Conservation (phyloP, 2,113 vertebrate genomes). For the pig (Sus scrofa) region DNA sequence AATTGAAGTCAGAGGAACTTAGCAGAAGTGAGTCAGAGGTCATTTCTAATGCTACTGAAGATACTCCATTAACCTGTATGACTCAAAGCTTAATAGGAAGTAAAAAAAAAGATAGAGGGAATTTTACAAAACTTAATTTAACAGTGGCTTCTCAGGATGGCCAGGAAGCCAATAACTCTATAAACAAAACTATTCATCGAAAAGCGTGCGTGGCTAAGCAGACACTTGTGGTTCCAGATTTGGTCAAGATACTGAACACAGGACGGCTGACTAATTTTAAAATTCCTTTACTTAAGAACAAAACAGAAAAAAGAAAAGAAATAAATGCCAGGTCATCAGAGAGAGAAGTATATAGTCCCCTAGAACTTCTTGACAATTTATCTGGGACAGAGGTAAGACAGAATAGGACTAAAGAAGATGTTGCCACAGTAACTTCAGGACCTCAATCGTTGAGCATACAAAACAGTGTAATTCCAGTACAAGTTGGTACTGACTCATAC, state of each 20-base stretch:
- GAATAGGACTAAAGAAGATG: slow-evolving; percentile 63
- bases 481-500: slow-evolving; percentile 14
- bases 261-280: slow-evolving; percentile 85
- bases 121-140: slow-evolving; percentile 66
- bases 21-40: neutral
- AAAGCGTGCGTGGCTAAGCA: slow-evolving; percentile 70
- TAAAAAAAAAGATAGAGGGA: slow-evolving; percentile 70
- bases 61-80: slow-evolving; percentile 67
- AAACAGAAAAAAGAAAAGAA: slow-evolving; percentile 67
- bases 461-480: neutral
- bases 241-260: slow-evolving; percentile 73
- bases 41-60: slow-evolving; percentile 56
- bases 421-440: slow-evolving; percentile 52
- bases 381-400: slow-evolving; percentile 68
- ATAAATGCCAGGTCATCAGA: slow-evolving; percentile 70
- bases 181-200: slow-evolving; percentile 34
- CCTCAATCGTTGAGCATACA: slow-evolving; percentile 28
- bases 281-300: slow-evolving; percentile 87
- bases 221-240: slow-evolving; percentile 74
- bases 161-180: slow-evolving; percentile 52
- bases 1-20: neutral
- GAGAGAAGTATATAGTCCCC: slow-evolving; percentile 77
- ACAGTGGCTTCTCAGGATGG: slow-evolving; percentile 43
- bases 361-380: slow-evolving; percentile 76
- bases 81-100: slow-evolving; percentile 69